Base-by-base conservation (phyloP, 2,113 vertebrate species). In the Lepus europaeus region DNA sequence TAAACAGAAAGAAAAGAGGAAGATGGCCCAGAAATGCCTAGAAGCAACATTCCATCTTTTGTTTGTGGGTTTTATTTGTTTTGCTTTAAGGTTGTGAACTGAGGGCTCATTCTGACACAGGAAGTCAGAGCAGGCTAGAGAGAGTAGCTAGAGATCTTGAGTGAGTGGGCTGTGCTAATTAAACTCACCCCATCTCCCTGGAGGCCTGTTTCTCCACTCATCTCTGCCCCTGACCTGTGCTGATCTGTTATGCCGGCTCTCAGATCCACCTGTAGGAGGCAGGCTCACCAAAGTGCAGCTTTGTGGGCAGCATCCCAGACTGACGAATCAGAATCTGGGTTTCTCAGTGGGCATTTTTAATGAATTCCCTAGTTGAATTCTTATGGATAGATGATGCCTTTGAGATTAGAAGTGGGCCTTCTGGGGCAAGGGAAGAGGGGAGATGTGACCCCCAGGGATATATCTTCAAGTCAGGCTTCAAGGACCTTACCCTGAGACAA, bases 71-170 rank as follows among this genome's bases (percentile, higher is more conserved):
- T 92, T 89, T 89, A 64, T 94, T 76, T 82, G 36, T 82, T 97
- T 87, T 80, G 63, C 74, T 88, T 95, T 33, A 69, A 78, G 82
- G 82, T 61, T 90, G 64, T 86, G 88, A 93, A 49, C 96, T 95
- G 85, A 96, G 88, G 81, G 84, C 81, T 31, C 59, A 13, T n/a
- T 56, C 81, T 61, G 61, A 70, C 86, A 69, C 61, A 74, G 3
- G 39, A 53, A 84, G n/a, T 63, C 61, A 27, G 89, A 69, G 19
- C 14, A 86, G 63, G 23, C 51, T 85, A 77, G 61, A 45, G 69
- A 77, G 84, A 84, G 61, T 22, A 77, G 78, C 81, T 53, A 27
- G 81, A 61, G 72, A 74, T 68, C 51, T 7, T 31, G 6, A 25
- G 61, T 27, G 66, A 22, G 80, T 53, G 14, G 63, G 81, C 31